phyloP scores from a whole-genome alignment of 2,113 vertebrate species.

The Cardinalis cardinalis region DNA sequence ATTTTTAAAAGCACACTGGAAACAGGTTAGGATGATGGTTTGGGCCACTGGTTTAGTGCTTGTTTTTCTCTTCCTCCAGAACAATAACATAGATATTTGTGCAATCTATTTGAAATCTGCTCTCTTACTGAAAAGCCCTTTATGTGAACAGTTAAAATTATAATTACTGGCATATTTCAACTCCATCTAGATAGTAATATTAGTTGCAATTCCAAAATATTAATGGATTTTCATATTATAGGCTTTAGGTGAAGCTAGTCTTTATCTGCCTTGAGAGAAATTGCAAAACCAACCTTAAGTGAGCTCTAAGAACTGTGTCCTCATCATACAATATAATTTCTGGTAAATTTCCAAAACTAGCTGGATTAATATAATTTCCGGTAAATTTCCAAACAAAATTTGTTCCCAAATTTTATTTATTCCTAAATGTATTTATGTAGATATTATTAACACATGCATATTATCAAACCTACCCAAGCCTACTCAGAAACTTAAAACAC shows the following conservation, averaged over 20 bases:
- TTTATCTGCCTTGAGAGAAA: not conserved
- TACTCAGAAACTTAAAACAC: not conserved
- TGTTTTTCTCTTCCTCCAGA: not conserved
- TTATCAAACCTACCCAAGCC: not conserved
- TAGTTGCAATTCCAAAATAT: not conserved
- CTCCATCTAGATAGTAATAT: not conserved
- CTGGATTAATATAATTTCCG: too few species aligned
- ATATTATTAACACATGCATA: not conserved
- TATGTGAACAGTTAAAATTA: not conserved
- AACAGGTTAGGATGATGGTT: not conserved
- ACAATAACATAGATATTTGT: not conserved
- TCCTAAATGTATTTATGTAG: not conserved
- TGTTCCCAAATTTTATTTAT: not conserved
- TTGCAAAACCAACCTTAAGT: not conserved
- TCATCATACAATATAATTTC: not conserved
- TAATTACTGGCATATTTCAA: not conserved
- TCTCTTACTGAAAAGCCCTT: not conserved
- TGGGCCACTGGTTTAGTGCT: not conserved
- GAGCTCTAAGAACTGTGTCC: not conserved
- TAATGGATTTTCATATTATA: not conserved
- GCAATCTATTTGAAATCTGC: not conserved
- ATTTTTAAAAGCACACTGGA: not conserved
- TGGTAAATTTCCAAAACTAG: not conserved
- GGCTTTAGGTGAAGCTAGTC: not conserved
- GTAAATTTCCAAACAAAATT: too few species aligned